These are phyloP conservation scores for Oedothorax gibbosus DNA, from an alignment of 1,140 invertebrate species.

Conservation along the genomic window DNA sequence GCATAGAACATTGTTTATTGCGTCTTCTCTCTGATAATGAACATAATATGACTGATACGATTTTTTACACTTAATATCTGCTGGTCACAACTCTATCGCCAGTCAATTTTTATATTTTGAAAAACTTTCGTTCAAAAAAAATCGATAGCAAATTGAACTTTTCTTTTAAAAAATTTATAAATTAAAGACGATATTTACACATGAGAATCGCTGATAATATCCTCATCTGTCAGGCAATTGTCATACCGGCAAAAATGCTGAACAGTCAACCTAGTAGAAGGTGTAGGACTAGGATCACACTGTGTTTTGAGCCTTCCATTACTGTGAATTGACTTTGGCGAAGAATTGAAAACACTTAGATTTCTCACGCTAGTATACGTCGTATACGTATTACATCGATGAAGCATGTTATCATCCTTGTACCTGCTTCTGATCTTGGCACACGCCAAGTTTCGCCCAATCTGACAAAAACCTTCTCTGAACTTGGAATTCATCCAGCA, in stretches of 20 bases:
- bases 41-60: no score
- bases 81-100: no score
- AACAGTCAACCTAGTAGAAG: slow-evolving; percentile 34
- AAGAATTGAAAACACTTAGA: slow-evolving; percentile 38
- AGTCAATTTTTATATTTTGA: no score
- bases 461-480: slow-evolving; percentile 70
- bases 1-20: no score
- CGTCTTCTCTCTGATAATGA: no score
- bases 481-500: slow-evolving; percentile 91
- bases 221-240: slow-evolving; percentile 34
- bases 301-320: slow-evolving; percentile 29
- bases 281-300: slow-evolving; percentile 10
- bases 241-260: slow-evolving; percentile 47
- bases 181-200: not conserved
- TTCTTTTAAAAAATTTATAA: no score
- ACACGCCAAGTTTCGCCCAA: slow-evolving; percentile 31
- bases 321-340: slow-evolving; percentile 4
- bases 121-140: no score
- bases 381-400: slow-evolving; percentile 49
- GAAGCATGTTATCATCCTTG: slow-evolving; percentile 15
- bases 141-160: no score
- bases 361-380: slow-evolving; percentile 59
- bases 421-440: slow-evolving; percentile 12
- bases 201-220: slow-evolving; percentile 35
- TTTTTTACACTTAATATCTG: no score